Base-by-base conservation (phyloP, 1,140 invertebrate genomes). In the Eubasilissa regina region DNA sequence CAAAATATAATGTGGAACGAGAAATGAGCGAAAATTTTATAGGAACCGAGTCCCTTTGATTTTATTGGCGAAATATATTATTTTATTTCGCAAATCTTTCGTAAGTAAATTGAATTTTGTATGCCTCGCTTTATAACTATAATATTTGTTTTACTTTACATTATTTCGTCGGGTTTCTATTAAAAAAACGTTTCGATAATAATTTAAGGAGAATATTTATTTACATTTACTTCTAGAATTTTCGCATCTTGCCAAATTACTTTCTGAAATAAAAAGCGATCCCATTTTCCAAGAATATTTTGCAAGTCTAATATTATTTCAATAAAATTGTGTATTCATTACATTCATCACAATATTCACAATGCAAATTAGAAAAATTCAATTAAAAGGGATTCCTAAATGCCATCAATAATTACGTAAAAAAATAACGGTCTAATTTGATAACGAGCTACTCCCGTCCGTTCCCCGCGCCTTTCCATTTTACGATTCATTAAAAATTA, bases 401-500 rank as follows among this genome's bases (percentile, higher is more conserved):
- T 64, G 19, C 19, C 60, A 64, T 64, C n/a, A 64, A 64, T n/a
- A 64, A 64, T 25, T 15, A 72, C 8, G 13, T n/a, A 13, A 64
- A 55, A 58, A 53, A 44, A 13, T 70, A 13, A 13, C 48, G 25
- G 48, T 51, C 21, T 79, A 79, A 79, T 79, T 75, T 73, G 43
- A 55, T 79, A 79, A 79, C 74, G 70, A 79, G 51, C 66, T 44
- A 44, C 62, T 47, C 12, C 35, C 62, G n/a, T 25, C 9, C 58
- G 7, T 55, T 35, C 43, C 58, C 44, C 56, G 60, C 47, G 13
- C 70, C 70, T 74, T 53, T 17, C 62, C 56, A 64, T 79, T 35
- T 35, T 75, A 79, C 48, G 70, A 53, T 48, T 79, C 77, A 74
- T 79, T 79, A 79, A 75, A 66, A 74, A 79, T 73, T 62, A 79